These are phyloP conservation scores for Chinchilla lanigera DNA, from an alignment of 2,113 vertebrate species.

Conservation along the genomic window DNA sequence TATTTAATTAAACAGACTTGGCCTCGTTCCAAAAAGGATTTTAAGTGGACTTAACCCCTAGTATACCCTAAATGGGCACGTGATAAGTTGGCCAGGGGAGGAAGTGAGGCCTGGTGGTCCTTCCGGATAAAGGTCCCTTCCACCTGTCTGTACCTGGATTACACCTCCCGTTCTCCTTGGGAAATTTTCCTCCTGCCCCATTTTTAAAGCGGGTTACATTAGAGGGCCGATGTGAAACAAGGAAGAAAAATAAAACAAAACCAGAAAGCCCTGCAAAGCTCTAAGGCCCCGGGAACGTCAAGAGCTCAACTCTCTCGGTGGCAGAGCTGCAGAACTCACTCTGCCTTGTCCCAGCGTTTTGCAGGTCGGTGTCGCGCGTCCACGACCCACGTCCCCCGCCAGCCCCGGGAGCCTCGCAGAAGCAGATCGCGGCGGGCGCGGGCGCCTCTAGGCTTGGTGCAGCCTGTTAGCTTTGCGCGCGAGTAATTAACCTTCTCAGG, in stretches of 20 bases:
- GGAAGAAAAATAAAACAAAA: conserved; percentile 9
- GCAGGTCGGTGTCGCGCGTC: not conserved
- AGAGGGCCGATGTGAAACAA: not conserved
- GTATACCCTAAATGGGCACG: not conserved
- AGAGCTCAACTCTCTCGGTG: conserved; percentile 2
- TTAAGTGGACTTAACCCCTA: conserved; percentile 47
- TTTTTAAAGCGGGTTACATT: not conserved
- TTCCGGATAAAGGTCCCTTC: not conserved
- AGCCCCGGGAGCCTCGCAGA: not conserved
- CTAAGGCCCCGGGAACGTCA: not conserved
- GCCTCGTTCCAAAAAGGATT: conserved; percentile 63
- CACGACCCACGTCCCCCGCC: not conserved
- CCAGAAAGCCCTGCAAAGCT: not conserved
- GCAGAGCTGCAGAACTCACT: not conserved
- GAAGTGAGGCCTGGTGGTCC: not conserved
- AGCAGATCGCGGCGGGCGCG: conserved; percentile 9
- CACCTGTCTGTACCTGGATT: not conserved
- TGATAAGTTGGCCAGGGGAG: not conserved
- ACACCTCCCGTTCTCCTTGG: not conserved
- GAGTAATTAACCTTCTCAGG: conserved; percentile 27
- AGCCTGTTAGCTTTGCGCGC: conserved; percentile 45
- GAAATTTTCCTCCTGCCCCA: not conserved
- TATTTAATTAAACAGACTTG: conserved; percentile 77
- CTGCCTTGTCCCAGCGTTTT: not conserved
- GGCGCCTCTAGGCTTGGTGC: conserved; percentile 43